phyloP scores from a whole-genome alignment of 2,797 vertebrate species.

The Lacerta agilis region DNA sequence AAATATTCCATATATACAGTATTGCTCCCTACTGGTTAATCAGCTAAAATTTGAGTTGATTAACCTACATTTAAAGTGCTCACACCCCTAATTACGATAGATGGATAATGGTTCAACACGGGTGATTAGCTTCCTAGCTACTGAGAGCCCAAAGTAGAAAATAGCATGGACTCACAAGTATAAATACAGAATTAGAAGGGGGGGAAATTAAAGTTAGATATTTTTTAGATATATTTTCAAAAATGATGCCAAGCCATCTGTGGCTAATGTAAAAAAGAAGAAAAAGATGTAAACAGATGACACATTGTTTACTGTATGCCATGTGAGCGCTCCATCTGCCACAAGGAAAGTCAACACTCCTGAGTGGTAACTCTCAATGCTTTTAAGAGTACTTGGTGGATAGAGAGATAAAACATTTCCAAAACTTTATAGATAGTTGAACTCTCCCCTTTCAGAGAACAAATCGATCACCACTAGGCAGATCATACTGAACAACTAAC shows the following conservation, averaged over 20 bases:
- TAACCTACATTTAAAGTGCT: not conserved
- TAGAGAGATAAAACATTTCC: constrained; percentile 30
- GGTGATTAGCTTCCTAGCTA: not conserved
- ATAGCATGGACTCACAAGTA: constrained; percentile 11
- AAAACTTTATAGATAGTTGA: constrained; percentile 28
- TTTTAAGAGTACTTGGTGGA: constrained; percentile 35
- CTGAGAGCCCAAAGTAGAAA: not conserved
- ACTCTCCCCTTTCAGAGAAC: not conserved
- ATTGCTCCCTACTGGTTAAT: not conserved
- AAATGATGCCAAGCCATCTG: constrained; percentile 74
- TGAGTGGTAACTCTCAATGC: constrained; percentile 50
- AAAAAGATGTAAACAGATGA: constrained; percentile 73
- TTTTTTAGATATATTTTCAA: constrained; percentile 55
- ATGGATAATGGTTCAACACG: not conserved
- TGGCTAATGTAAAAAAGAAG: constrained; percentile 68
- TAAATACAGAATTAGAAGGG: constrained; percentile 43
- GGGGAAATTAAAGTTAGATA: constrained; percentile 50
- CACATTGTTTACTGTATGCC: constrained; percentile 68
- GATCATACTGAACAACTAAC: not conserved
- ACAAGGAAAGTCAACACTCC: constrained; percentile 62
- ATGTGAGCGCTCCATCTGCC: constrained; percentile 75
- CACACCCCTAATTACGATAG: not conserved
- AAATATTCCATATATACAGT: not conserved
- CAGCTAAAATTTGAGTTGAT: not conserved
- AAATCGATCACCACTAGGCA: not conserved